Evolutionary conservation across 30 jellyfish, hydroid and myxozoan species (phyloP).

Genomic region (Nemopilema nomurai): DNA sequence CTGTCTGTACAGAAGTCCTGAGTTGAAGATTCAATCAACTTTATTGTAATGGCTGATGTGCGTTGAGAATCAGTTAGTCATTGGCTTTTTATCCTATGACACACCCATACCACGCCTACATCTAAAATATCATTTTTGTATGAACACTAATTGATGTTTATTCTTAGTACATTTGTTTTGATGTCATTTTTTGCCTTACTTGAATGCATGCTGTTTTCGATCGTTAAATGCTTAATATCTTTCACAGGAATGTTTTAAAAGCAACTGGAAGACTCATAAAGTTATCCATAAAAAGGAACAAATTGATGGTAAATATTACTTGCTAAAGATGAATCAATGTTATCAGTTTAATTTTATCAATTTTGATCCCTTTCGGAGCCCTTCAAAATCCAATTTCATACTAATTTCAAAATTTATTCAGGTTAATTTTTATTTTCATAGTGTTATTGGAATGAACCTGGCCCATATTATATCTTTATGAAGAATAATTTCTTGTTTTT

Average conservation of each 20-base stretch:
- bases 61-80: too few relatives aligned
- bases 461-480: background rate
- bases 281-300: slow-evolving; percentile 59
- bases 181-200: background rate
- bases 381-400: background rate
- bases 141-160: too few relatives aligned
- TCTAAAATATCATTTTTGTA: too few relatives aligned
- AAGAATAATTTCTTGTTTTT: background rate
- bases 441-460: background rate
- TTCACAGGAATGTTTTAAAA: slow-evolving; percentile 84
- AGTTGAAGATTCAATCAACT: too few relatives aligned
- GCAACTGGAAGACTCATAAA: slow-evolving; percentile 90
- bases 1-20: too few relatives aligned
- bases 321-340: background rate
- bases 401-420: too few relatives aligned
- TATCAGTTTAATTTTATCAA: too few relatives aligned
- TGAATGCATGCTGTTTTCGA: background rate
- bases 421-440: background rate
- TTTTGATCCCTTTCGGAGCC: background rate
- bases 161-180: too few relatives aligned
- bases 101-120: too few relatives aligned
- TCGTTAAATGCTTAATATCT: background rate
- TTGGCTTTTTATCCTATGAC: too few relatives aligned
- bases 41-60: too few relatives aligned
- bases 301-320: background rate